A percentile compares a stretch with the other conserved stretches of the same genome.
phyloP scores from a whole-genome alignment of 2,113 vertebrate species.

The Rafetus swinhoei region DNA sequence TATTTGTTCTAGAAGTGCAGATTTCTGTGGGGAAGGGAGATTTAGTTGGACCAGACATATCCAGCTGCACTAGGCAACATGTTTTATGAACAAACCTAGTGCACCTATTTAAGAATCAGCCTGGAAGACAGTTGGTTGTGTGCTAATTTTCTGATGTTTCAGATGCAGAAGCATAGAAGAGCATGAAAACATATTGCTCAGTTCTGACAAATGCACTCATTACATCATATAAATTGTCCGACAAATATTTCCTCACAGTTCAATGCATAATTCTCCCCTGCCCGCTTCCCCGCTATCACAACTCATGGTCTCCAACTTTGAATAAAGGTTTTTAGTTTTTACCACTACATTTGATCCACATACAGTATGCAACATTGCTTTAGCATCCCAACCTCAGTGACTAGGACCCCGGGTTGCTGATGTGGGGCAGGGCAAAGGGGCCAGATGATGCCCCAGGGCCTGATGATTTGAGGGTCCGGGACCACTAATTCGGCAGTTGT shows the following conservation, averaged over 20 bases:
- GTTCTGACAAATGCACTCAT: background rate
- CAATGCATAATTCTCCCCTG: background rate
- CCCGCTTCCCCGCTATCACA: background rate
- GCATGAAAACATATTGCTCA: background rate
- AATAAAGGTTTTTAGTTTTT: background rate
- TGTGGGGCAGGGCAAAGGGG: too few species aligned
- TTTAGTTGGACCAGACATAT: background rate
- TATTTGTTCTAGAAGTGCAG: background rate
- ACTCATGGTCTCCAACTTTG: background rate
- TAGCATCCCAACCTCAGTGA: accelerated
- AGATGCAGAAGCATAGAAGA: background rate
- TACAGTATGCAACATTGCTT: background rate
- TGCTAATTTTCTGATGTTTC: background rate
- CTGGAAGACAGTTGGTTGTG: accelerated
- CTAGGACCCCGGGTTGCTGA: background rate
- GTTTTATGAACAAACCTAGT: background rate
- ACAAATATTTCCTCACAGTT: background rate
- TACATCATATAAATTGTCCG: background rate
- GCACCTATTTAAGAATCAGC: accelerated
- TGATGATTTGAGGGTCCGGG: too few species aligned
- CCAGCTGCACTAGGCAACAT: background rate
- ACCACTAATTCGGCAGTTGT: too few species aligned
- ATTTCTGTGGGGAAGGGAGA: background rate
- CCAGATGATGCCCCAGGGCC: too few species aligned
- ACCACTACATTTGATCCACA: background rate